Evolutionary conservation across 2,113 vertebrate species (phyloP).

Genomic region (Lucifuga dentata): DNA sequence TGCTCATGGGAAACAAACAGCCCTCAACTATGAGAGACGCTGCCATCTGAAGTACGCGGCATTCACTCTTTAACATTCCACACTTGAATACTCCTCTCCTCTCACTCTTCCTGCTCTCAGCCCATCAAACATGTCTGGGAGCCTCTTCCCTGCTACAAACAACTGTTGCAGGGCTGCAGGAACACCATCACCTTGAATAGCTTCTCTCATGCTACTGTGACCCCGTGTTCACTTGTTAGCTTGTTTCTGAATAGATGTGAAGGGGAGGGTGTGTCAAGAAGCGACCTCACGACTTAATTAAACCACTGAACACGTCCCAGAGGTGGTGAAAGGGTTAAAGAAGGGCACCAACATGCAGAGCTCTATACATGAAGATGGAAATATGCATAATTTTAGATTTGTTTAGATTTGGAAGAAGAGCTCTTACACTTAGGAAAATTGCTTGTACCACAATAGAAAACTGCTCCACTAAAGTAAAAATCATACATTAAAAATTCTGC

Average conservation of each 20-base stretch:
- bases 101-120: slow-evolving; percentile 11
- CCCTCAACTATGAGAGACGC: slow-evolving; percentile 16
- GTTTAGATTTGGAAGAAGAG: neutral
- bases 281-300: slow-evolving; percentile 63
- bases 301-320: slow-evolving; percentile 54
- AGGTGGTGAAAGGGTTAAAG: slow-evolving; percentile 28
- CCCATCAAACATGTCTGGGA: slow-evolving; percentile 41
- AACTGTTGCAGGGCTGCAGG: slow-evolving; percentile 31
- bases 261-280: slow-evolving; percentile 13
- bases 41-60: slow-evolving; percentile 30
- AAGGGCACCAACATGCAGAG: slow-evolving; percentile 22
- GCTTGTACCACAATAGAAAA: too few species aligned
- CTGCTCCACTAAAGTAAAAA: too few species aligned
- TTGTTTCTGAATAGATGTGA: slow-evolving; percentile 57
- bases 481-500: too few species aligned
- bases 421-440: too few species aligned
- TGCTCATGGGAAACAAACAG: slow-evolving; percentile 15
- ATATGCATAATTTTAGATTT: neutral
- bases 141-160: slow-evolving; percentile 52
- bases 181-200: slow-evolving; percentile 62
- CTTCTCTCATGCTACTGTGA: slow-evolving; percentile 41
- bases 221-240: slow-evolving; percentile 52
- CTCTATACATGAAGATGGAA: neutral
- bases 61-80: slow-evolving; percentile 21
- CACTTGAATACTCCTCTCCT: slow-evolving; percentile 10